A percentile compares a stretch with the other conserved stretches of the same genome.
phyloP scores from a whole-genome alignment of 2,113 vertebrate genomes.

The Electrona antarctica region DNA sequence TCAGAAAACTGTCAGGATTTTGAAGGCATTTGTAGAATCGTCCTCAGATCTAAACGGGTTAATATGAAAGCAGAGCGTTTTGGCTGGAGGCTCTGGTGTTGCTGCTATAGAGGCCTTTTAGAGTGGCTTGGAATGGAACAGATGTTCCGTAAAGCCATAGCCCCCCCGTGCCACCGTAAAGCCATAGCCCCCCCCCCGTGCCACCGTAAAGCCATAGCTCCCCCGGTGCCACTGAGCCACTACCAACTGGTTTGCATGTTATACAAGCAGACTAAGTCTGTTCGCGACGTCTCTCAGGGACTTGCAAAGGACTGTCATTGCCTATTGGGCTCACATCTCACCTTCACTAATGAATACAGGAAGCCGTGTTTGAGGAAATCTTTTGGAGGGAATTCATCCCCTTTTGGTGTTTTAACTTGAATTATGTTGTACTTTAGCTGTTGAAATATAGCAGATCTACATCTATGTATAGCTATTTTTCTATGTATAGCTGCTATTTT shows the following conservation, averaged over 20 bases:
- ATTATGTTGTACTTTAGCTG: too few relatives aligned
- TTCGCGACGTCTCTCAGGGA: constrained; percentile 18
- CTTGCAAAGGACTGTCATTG: constrained; percentile 23
- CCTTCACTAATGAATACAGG: constrained; percentile 12
- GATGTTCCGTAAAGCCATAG: constrained; percentile 17
- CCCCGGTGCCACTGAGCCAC: neutral
- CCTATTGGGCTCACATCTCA: constrained; percentile 14
- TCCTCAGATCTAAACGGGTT: too few relatives aligned
- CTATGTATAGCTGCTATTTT: too few relatives aligned
- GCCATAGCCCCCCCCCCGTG: neutral
- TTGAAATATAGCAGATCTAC: too few relatives aligned
- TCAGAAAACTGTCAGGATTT: too few relatives aligned
- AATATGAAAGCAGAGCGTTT: neutral
- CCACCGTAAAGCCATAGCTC: neutral
- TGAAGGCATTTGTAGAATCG: too few relatives aligned
- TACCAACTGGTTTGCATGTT: constrained; percentile 15
- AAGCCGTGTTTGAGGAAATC: neutral
- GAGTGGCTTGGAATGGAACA: constrained; percentile 12
- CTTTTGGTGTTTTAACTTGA: neutral
- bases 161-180: neutral
- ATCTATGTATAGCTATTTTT: too few relatives aligned
- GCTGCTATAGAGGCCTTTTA: neutral
- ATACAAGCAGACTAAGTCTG: constrained; percentile 24
- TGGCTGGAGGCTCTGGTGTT: neutral
- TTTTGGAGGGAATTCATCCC: neutral